A percentile compares a stretch with the other conserved stretches of the same genome.
These are phyloP conservation scores for Dolomedes plantarius DNA, from an alignment of 2,888 invertebrate species.

Conservation along the genomic window DNA sequence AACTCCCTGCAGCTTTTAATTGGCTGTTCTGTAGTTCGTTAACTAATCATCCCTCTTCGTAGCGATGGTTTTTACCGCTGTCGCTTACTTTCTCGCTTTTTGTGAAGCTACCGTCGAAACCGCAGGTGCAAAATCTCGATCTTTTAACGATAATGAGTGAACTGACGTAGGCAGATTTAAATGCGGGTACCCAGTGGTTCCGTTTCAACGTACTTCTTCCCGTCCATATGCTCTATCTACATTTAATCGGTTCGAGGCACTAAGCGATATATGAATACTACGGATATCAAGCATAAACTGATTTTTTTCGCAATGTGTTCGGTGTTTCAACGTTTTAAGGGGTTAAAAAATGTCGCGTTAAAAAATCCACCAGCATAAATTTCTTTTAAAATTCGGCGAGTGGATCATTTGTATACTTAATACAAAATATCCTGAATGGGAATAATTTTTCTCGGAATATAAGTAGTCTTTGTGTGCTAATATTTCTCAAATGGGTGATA, in stretches of 20 bases:
- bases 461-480: too few species aligned
- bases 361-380: too few species aligned
- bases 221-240: background rate
- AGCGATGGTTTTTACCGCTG: background rate
- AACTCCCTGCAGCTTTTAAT: conserved; percentile 39
- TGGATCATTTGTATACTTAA: too few species aligned
- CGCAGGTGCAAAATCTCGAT: conserved; percentile 12
- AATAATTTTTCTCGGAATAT: too few species aligned
- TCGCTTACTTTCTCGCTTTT: background rate
- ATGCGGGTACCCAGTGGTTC: conserved; percentile 46
- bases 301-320: too few species aligned
- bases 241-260: background rate
- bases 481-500: too few species aligned
- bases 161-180: conserved; percentile 35
- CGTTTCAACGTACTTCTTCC: conserved; percentile 7
- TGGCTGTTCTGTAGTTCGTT: conserved; percentile 22
- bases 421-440: too few species aligned
- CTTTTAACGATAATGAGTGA: conserved; percentile 34
- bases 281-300: too few species aligned
- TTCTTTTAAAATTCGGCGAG: too few species aligned
- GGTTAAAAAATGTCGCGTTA: too few species aligned
- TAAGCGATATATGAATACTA: too few species aligned
- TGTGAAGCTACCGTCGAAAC: background rate
- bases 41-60: background rate
- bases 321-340: too few species aligned